phyloP scores from a whole-genome alignment of 2,113 vertebrate species.

The Numida meleagris region DNA sequence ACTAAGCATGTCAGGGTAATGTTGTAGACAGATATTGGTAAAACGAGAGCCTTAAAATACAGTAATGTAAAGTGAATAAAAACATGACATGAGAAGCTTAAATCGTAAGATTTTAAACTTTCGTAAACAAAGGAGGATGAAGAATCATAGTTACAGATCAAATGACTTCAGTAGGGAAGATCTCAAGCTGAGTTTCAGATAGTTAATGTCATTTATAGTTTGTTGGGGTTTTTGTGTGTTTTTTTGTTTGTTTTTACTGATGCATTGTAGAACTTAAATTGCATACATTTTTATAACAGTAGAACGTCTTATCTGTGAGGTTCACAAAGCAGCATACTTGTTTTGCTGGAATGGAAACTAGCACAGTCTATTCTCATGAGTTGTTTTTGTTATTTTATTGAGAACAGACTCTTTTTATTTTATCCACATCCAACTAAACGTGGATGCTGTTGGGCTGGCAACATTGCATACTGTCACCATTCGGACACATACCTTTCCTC shows the following conservation, averaged over 20 bases:
- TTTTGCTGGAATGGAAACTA: not conserved
- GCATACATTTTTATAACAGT: not conserved
- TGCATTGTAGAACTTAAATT: not conserved
- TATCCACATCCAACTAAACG: not conserved
- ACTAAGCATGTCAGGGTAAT: not conserved
- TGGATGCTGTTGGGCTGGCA: not conserved
- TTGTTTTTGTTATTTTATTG: not conserved
- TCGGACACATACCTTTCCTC: not conserved
- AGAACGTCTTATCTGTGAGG: not conserved
- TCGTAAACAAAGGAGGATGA: not conserved
- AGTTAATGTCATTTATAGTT: not conserved
- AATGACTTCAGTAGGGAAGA: not conserved
- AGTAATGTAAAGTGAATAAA: not conserved
- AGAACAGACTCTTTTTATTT: not conserved
- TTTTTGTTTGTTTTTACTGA: not conserved
- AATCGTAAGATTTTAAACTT: not conserved
- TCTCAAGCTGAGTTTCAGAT: not conserved
- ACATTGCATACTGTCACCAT: too few species aligned
- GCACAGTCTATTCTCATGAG: not conserved
- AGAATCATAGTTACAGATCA: not conserved
- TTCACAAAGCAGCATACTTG: not conserved
- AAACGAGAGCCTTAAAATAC: not conserved
- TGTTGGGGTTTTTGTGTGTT: not conserved
- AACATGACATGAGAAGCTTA: not conserved
- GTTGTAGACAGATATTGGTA: not conserved